Evolutionary conservation across 2,797 vertebrate genomes (phyloP).

Genomic region (Intellagama lesueurii): DNA sequence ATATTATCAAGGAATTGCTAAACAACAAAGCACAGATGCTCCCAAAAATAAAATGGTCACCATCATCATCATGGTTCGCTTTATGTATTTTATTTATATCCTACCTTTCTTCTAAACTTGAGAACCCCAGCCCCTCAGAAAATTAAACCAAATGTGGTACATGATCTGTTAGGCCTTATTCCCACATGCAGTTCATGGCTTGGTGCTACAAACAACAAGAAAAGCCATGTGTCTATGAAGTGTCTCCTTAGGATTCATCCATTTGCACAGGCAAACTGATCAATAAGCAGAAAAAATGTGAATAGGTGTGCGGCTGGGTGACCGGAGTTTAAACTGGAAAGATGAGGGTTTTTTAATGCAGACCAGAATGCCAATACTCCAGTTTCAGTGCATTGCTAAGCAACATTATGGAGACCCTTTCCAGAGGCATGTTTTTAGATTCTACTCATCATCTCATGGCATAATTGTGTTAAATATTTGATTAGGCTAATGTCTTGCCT

Average conservation of each 20-base stretch:
- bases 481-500: constrained; percentile 19
- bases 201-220: neutral
- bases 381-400: constrained; percentile 32
- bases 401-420: constrained; percentile 39
- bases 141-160: too few species aligned
- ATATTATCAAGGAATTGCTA: neutral
- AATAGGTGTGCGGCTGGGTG: too few species aligned
- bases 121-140: too few species aligned
- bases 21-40: neutral
- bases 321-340: neutral
- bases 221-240: neutral
- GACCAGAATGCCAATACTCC: constrained; percentile 45
- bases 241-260: neutral
- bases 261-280: neutral
- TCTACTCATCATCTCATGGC: constrained; percentile 51
- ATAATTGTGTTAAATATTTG: constrained; percentile 68
- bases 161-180: neutral
- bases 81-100: too few species aligned
- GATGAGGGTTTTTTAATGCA: constrained; percentile 23
- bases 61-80: too few species aligned
- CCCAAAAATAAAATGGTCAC: neutral
- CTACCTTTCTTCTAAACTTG: too few species aligned
- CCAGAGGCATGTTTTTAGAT: constrained; percentile 56
- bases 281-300: neutral
- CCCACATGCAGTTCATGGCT: neutral